Evolutionary conservation across 1,140 invertebrate genomes (phyloP), one percentile per base, ranked within the genome.

Genomic region (Lordiphosa mommai): DNA sequence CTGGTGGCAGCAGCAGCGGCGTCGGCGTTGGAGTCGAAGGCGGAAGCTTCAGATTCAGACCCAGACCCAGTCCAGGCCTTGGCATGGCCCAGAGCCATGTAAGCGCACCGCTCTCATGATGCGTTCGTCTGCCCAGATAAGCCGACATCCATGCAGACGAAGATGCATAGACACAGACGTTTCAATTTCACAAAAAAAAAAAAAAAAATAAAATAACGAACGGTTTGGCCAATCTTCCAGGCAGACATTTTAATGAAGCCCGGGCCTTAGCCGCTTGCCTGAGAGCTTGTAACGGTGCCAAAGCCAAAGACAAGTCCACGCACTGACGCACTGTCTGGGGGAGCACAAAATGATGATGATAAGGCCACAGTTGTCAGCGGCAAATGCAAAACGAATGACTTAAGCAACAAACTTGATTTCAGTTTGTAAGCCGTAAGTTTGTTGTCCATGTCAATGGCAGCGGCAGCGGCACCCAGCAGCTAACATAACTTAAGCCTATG

Each of bases 181-280:
- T 82, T 82, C 77, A 82, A 82, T 82, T 82, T 82, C 77, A 72
- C 69, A 68, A 61, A 52, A 59, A 37, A 14, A 9, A 4, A 10
- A 29, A 3, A 0, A 27, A 16, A 6, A 6, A 3, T 5, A 30
- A 23, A 30, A 4, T 32, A 43, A 43, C 44, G 40, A 68, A 68
- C 64, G 46, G 52, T 67, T 50, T 67, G 61, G 64, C 46, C 46
- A 59, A 68, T 59, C 63, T 67, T 47, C 57, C 64, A 76, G 74
- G 60, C 61, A 80, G 74, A 82, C 76, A 76, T 80, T 80, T 80
- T 80, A 80, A 80, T 80, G 74, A 80, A 80, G 61, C 76, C 76
- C 76, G 72, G 66, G 52, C 34, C 40, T 51, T 33, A 32, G 44
- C 50, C 60, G 47, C 49, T 33, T n/a, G 29, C 5, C 9, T 13